Evolutionary conservation across 1,140 invertebrate species (phyloP), one percentile per base, ranked within the genome.

Genomic region (Zaprionus inermis): DNA sequence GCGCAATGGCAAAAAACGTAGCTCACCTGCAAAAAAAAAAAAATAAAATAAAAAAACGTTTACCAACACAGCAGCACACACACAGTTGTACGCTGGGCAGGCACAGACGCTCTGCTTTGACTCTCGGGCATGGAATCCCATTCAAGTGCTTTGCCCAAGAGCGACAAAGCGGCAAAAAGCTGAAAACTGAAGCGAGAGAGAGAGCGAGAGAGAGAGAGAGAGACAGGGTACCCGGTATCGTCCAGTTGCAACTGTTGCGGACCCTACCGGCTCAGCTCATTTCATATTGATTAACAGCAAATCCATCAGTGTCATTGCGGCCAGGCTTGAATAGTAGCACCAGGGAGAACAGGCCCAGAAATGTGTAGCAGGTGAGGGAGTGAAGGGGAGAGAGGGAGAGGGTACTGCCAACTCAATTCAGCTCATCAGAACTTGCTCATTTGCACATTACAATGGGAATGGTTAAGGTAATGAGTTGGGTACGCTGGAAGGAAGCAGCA

Each of bases 291-390:
- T 89, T 89, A 89, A 84, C 66, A 65, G 83, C 52, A 79, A 89
- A 88, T 88, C 84, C 83, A 88, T 88, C 83, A 88, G 82, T 88
- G 83, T 89, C 83, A 89, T 72, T 88, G 82, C 38, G 76, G 71
- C 63, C 69, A 59, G 46, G 54, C 41, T 36, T 14, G n/a, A 41
- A 34, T 12, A 49, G 44, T 3, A 49, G 49, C 36, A 5, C 24
- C 24, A 28, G 24, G 24, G 5, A 4, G 4, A 24, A n/a, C 18
- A 38, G 34, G 30, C 11, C 2, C 18, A 59, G 24, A 59, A 67
- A 52, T 7, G 38, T n/a, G n/a, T n/a, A 44, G 18, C 34, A 58
- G 36, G 18, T 3, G 34, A 28, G 28, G 11, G n/a, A 16, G 14
- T 1, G 11, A 10, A 16, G 12, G 51, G 28, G 11, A 32, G 66